Evolutionary conservation across 2,797 vertebrate species (phyloP), one percentile per base, ranked within the genome.

Genomic region (Amniataba percoides): DNA sequence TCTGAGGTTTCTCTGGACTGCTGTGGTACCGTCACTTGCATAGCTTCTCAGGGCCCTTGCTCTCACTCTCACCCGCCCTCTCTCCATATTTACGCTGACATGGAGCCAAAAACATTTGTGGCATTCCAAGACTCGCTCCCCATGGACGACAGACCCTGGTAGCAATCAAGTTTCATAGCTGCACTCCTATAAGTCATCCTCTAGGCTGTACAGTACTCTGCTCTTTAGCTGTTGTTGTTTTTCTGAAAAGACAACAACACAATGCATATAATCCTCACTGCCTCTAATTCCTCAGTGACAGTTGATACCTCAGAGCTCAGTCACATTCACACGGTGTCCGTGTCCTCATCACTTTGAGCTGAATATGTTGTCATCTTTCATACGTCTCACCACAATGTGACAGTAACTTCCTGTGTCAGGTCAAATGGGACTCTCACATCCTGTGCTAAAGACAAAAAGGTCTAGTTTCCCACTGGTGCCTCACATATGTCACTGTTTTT

Each of bases 41-140:
- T 88, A 85, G 61, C 80, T 87, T 87, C 78, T 78, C 82, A 86
- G 68, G 58, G 73, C 77, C 88, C 83, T 89, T 82, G 77, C 64
- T 66, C 56, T 58, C 64, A 10, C 61, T 27, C 68, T 59, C 71
- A 51, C 78, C 42, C 66, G 3, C 72, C 72, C 73, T 76, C 60
- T 21, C 71, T 79, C 63, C 75, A 78, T 85, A 85, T 84, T 87
- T 82, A 76, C 57, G 56, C 77, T 85, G 83, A 87, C 86, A 76
- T 53, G 21, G 46, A 65, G 78, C 76, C 88, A 87, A 61, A 88
- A 90, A 89, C 81, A 89, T 86, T 80, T 86, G 71, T 73, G 87
- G 84, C 82, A 89, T 91, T 90, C 53, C 68, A 80, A 58, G 79
- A 56, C 73, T 64, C 63, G 15, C 71, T 81, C 64, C 59, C 62